These are phyloP conservation scores for Anniella stebbinsi DNA, from an alignment of 2,797 vertebrate species.

Conservation along the genomic window DNA sequence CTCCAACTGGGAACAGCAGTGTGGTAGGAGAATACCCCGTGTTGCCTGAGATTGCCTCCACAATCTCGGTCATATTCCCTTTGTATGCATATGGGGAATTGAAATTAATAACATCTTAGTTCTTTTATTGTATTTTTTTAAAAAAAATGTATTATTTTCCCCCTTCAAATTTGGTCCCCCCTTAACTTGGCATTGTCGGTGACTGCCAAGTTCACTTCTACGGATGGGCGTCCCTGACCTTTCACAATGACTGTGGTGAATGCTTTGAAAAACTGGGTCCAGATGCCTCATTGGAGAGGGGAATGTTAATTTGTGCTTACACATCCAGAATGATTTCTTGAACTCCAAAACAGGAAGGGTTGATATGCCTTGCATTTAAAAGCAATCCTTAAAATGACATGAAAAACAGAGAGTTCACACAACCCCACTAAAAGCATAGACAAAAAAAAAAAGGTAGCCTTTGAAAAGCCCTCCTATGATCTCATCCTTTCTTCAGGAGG, in stretches of 20 bases:
- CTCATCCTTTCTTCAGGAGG: slow-evolving; percentile 70
- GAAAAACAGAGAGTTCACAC: slow-evolving; percentile 52
- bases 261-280: background rate
- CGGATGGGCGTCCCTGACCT: too few species aligned
- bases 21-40: too few species aligned
- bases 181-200: too few species aligned
- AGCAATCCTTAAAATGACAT: slow-evolving; percentile 57
- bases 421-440: slow-evolving; percentile 53
- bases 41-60: too few species aligned
- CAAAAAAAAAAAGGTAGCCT: slow-evolving; percentile 15
- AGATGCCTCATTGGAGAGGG: background rate
- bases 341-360: slow-evolving; percentile 34
- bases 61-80: too few species aligned
- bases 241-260: background rate
- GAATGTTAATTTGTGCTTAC: background rate
- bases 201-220: too few species aligned
- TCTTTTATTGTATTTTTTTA: too few species aligned
- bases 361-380: slow-evolving; percentile 53
- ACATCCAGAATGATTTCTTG: background rate
- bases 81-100: too few species aligned
- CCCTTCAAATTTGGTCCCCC: too few species aligned
- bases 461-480: slow-evolving; percentile 61
- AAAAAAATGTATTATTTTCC: too few species aligned
- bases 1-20: too few species aligned
- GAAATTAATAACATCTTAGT: too few species aligned